Conservation (phyloP, 2,888 invertebrate species). For the Xanthorhoe designata region DNA sequence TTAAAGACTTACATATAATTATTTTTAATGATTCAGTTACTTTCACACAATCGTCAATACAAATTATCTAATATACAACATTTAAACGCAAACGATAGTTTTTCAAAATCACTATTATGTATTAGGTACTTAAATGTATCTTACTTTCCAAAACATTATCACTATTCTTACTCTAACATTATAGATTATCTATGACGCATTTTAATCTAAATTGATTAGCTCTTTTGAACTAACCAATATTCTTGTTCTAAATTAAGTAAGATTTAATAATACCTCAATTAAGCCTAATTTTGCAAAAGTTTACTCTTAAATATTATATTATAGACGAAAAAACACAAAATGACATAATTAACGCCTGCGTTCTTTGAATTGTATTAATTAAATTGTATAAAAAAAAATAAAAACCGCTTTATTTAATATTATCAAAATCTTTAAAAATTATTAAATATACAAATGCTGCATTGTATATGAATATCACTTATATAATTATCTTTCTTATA, state of each 20-base stretch:
- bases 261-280: slow-evolving; percentile 17
- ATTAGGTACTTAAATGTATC: not conserved
- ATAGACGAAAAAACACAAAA: not conserved
- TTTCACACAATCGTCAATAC: not conserved
- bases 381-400: too few species aligned
- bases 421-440: too few species aligned
- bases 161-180: not conserved
- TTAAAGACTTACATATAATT: not conserved
- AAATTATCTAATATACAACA: not conserved
- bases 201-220: not conserved
- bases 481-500: too few species aligned
- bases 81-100: not conserved
- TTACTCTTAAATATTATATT: not conserved
- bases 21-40: not conserved
- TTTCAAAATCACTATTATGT: not conserved
- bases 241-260: not conserved
- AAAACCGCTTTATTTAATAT: too few species aligned
- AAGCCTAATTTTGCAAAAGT: not conserved
- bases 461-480: not conserved
- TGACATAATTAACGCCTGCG: too few species aligned
- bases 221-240: not conserved
- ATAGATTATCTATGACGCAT: not conserved
- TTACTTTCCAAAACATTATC: not conserved
- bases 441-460: not conserved
- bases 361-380: too few species aligned